Percentiles rank a stretch among this genome's conserved stretches.
Evolutionary conservation across 2,888 invertebrate species (phyloP).

Genomic region (Pristionchus entomophagus): DNA sequence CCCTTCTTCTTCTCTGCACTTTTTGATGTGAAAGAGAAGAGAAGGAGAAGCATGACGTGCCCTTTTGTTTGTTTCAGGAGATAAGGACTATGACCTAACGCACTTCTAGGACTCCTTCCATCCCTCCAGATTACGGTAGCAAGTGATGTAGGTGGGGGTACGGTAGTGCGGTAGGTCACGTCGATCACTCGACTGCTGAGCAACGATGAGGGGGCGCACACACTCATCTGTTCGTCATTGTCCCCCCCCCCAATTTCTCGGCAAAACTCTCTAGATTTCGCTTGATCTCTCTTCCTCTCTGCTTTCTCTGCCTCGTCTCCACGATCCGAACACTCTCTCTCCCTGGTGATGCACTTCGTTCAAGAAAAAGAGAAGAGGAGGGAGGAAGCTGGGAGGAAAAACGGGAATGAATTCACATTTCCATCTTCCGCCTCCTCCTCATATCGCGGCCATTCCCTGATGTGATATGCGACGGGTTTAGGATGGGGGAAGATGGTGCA

Average conservation of each 20-base stretch:
- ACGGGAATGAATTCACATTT: not conserved
- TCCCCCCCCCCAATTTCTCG: not conserved
- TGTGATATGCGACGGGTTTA: slow-evolving; percentile 16
- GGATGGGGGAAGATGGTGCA: not conserved
- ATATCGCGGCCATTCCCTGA: not conserved
- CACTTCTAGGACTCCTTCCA: not conserved
- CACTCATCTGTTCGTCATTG: slow-evolving; percentile 11
- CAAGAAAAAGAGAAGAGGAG: not conserved
- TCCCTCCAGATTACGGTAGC: not conserved
- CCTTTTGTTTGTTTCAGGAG: slow-evolving; percentile 32
- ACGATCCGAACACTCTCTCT: not conserved
- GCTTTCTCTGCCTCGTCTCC: not conserved
- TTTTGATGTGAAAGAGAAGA: slow-evolving; percentile 4
- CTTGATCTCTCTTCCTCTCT: not conserved
- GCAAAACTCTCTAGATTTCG: not conserved
- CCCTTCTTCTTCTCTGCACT: slow-evolving; percentile 5
- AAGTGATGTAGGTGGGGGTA: not conserved
- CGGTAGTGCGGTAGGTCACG: not conserved
- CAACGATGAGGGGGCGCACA: not conserved
- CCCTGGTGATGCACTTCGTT: not conserved
- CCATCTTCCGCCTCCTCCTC: not conserved
- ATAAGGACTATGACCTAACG: not conserved
- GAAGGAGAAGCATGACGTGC: slow-evolving; percentile 7
- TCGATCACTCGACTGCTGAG: not conserved
- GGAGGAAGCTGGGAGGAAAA: not conserved